Conservation (phyloP, 2,113 vertebrate genomes). For the Papio anubis region DNA sequence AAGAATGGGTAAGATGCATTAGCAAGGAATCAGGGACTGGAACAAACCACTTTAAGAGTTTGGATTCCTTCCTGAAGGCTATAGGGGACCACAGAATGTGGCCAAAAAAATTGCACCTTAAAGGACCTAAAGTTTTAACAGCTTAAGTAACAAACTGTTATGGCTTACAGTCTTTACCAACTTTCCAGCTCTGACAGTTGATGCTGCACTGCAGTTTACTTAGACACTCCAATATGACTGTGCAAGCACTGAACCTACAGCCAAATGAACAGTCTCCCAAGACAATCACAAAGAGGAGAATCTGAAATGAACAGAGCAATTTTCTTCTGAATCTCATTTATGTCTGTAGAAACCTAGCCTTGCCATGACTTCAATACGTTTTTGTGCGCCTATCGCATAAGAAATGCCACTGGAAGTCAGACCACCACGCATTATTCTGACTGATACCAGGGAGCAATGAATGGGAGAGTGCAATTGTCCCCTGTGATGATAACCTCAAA, state of each 20-base stretch:
- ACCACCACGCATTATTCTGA: background rate
- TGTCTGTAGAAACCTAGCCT: background rate
- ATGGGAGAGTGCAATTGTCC: background rate
- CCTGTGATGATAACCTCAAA: background rate
- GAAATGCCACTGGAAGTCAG: background rate
- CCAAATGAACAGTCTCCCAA: background rate
- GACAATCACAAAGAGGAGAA: background rate
- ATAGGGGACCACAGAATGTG: background rate
- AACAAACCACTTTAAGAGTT: background rate
- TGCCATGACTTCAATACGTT: background rate
- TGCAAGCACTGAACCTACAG: background rate
- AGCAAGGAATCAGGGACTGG: background rate
- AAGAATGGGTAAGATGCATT: background rate
- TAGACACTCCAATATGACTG: background rate
- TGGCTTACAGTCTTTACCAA: background rate
- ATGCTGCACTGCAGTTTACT: rapidly evolving
- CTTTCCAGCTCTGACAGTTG: background rate
- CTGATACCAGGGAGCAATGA: background rate
- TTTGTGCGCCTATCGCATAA: background rate
- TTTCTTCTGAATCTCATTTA: constrained; percentile 8
- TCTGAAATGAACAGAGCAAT: background rate
- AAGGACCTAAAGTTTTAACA: background rate
- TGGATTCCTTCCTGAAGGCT: background rate
- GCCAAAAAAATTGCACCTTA: background rate
- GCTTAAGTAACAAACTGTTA: background rate